These are phyloP conservation scores for Gavialis gangeticus DNA, from an alignment of 2,113 vertebrate genomes.

Conservation along the genomic window DNA sequence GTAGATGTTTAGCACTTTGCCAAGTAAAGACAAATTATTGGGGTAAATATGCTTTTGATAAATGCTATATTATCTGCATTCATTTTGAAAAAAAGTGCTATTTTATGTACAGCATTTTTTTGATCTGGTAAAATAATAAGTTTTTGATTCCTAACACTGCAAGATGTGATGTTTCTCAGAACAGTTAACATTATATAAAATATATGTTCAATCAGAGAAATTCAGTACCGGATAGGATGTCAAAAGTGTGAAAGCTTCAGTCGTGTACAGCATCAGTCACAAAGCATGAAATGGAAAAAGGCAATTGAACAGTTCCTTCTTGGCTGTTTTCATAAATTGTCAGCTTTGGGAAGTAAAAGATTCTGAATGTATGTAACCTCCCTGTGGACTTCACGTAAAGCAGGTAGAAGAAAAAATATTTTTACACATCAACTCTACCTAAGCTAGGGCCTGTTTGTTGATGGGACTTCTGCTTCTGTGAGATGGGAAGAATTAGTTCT, in stretches of 20 bases:
- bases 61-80: neutral
- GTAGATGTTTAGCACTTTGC: neutral
- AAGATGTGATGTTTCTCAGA: slow-evolving; percentile 5
- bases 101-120: neutral
- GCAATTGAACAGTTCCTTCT: slow-evolving; percentile 18
- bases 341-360: neutral
- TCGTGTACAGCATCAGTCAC: neutral
- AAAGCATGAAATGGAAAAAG: slow-evolving; percentile 26
- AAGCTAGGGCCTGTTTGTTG: neutral
- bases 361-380: neutral
- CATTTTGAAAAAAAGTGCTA: neutral
- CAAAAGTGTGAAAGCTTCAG: neutral
- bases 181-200: neutral
- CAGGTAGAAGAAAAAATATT: neutral
- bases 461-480: neutral
- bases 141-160: neutral
- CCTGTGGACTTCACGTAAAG: neutral
- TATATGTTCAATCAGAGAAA: neutral
- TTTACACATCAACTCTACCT: neutral
- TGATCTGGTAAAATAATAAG: neutral
- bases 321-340: neutral
- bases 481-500: neutral
- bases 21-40: neutral
- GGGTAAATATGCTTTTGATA: neutral
- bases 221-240: neutral